Evolutionary conservation across 2,888 invertebrate genomes (phyloP).

Genomic region (Alsophila aescularia): DNA sequence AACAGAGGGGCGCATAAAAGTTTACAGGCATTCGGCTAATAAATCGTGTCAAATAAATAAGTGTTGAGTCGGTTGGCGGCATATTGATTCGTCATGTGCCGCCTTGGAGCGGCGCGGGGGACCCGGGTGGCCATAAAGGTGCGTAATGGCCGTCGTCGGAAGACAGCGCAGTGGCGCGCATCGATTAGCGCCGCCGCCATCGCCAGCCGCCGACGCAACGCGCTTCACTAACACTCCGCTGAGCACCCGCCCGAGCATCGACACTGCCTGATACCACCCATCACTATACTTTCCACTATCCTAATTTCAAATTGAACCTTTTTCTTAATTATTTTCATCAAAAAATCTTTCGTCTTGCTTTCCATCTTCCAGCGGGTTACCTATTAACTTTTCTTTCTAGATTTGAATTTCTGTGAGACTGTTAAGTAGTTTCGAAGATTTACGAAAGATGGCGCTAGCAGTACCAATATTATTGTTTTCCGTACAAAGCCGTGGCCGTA

Average conservation of each 20-base stretch:
- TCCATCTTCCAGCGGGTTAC: background rate
- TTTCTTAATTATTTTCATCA: slow-evolving; percentile 3
- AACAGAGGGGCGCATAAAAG: slow-evolving; percentile 77
- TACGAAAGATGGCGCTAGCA: slow-evolving; percentile 51
- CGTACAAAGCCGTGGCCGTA: background rate
- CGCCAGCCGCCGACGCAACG: slow-evolving; percentile 80
- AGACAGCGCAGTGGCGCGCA: slow-evolving; percentile 88
- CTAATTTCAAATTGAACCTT: background rate
- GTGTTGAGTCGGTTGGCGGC: slow-evolving; percentile 84
- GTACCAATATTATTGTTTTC: slow-evolving; percentile 9
- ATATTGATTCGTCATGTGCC: slow-evolving; percentile 85
- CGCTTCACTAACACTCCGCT: slow-evolving; percentile 42
- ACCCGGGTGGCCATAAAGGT: slow-evolving; percentile 87
- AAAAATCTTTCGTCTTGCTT: background rate
- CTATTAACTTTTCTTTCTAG: background rate
- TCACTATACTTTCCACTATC: slow-evolving; percentile 29
- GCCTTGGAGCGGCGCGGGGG: slow-evolving; percentile 73
- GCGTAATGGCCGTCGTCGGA: slow-evolving; percentile 89
- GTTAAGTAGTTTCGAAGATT: slow-evolving; percentile 26
- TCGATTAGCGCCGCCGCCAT: slow-evolving; percentile 87
- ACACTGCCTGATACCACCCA: slow-evolving; percentile 30
- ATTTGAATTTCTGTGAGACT: slow-evolving; percentile 18
- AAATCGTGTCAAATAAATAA: slow-evolving; percentile 85
- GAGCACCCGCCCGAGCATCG: slow-evolving; percentile 30
- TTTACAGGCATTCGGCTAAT: slow-evolving; percentile 83